Percentiles rank a stretch among this genome's conserved stretches.
These are phyloP conservation scores for Uropetala carovei DNA, from an alignment of 2,888 invertebrate species.

Conservation along the genomic window DNA sequence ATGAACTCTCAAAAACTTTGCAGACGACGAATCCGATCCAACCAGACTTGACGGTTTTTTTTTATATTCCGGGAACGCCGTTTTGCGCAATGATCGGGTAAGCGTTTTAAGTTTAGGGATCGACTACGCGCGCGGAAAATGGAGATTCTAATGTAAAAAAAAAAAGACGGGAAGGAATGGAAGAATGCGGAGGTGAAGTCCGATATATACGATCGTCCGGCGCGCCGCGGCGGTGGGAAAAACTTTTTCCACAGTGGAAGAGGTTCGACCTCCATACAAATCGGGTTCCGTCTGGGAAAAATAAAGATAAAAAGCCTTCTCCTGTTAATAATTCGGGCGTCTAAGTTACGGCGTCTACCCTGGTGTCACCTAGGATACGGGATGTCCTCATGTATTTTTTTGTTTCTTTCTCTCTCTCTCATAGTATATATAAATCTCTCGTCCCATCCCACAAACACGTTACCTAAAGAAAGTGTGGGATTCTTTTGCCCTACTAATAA, in stretches of 20 bases:
- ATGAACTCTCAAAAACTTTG: background rate
- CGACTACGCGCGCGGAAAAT: background rate
- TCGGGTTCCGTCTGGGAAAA: background rate
- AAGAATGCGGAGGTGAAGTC: background rate
- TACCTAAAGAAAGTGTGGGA: too few relatives aligned
- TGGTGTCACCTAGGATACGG: background rate
- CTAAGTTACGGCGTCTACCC: background rate
- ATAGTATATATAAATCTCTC: too few relatives aligned
- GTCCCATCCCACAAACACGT: too few relatives aligned
- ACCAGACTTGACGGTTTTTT: background rate
- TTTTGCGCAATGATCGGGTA: background rate
- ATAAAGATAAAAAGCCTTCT: background rate
- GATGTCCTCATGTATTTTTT: too few relatives aligned
- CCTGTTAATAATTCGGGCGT: background rate
- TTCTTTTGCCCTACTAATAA: too few relatives aligned
- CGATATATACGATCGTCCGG: background rate
- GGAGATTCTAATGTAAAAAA: too few relatives aligned
- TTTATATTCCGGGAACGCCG: background rate
- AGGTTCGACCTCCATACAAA: constrained; percentile 5
- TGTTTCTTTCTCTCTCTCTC: too few relatives aligned
- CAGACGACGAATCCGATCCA: background rate
- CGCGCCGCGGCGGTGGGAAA: too few relatives aligned
- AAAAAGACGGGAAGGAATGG: background rate
- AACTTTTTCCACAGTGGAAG: background rate
- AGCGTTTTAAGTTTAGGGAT: background rate